Conservation (phyloP, 1,140 invertebrate species). For the Colletes latitarsis region DNA sequence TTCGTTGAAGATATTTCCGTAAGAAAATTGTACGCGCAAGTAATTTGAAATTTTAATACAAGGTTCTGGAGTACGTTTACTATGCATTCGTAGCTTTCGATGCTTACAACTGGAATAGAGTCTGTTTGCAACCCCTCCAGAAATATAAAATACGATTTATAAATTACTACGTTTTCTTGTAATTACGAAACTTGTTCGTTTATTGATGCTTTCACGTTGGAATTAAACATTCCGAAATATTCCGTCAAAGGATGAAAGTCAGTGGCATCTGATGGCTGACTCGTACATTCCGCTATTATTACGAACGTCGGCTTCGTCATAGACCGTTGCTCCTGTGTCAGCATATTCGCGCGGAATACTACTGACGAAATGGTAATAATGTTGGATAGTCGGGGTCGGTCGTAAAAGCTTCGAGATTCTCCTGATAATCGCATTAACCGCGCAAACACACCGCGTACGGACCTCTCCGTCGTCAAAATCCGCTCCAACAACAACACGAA, state of each 20-base stretch:
- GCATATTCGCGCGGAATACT: slow-evolving; percentile 6
- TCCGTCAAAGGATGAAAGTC: neutral
- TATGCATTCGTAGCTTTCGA: too few relatives aligned
- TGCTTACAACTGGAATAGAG: neutral
- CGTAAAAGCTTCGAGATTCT: slow-evolving; percentile 5
- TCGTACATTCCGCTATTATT: neutral
- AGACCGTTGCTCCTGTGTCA: slow-evolving; percentile 6
- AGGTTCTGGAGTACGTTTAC: too few relatives aligned
- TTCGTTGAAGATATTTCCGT: too few relatives aligned
- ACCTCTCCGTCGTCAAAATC: too few relatives aligned
- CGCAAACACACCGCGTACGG: neutral
- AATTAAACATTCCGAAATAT: neutral
- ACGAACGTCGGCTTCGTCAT: neutral
- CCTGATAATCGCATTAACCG: slow-evolving; percentile 13
- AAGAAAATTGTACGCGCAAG: too few relatives aligned
- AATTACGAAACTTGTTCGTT: too few relatives aligned
- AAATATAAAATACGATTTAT: too few relatives aligned
- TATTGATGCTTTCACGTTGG: neutral
- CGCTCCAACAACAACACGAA: neutral
- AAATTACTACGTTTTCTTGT: too few relatives aligned
- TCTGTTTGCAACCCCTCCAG: too few relatives aligned
- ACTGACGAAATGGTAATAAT: slow-evolving; percentile 31
- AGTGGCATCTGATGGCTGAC: slow-evolving; percentile 1
- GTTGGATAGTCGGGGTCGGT: neutral
- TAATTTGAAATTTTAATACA: neutral